A percentile compares a stretch with the other conserved stretches of the same genome.
Evolutionary conservation across 1,140 invertebrate species (phyloP).

Genomic region (Drosophila chauvacae): DNA sequence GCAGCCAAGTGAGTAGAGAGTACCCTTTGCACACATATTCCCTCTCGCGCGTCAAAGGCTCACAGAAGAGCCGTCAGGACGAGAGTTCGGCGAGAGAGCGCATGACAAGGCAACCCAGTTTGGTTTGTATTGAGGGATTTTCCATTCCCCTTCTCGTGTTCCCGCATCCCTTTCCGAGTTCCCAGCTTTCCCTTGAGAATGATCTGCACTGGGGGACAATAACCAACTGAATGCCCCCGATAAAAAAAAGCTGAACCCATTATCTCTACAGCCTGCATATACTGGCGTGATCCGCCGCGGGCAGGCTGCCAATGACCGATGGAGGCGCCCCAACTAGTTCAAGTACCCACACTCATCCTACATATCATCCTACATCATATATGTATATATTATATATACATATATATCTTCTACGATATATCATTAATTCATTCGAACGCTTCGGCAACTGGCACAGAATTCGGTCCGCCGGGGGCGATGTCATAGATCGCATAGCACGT

Average conservation of each 20-base stretch:
- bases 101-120: constrained; percentile 11
- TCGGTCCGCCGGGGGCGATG: neutral
- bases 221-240: neutral
- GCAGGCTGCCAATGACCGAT: constrained; percentile 55
- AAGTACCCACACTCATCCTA: constrained; percentile 49
- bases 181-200: neutral
- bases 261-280: constrained; percentile 14
- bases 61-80: constrained; percentile 22
- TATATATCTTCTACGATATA: neutral
- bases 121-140: neutral
- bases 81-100: neutral
- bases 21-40: no score
- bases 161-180: neutral
- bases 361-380: constrained; percentile 10
- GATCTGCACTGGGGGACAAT: neutral
- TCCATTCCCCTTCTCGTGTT: neutral
- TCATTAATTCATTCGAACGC: constrained; percentile 19
- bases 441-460: constrained; percentile 12
- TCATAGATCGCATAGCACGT: constrained; percentile 33
- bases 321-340: constrained; percentile 66
- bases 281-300: constrained; percentile 23
- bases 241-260: constrained; percentile 38
- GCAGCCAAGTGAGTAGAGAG: constrained; percentile 31
- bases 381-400: neutral
- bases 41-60: constrained; percentile 6